These are phyloP conservation scores for Leptarthrus brevirostris DNA, from an alignment of 2,888 invertebrate species.

Conservation along the genomic window DNA sequence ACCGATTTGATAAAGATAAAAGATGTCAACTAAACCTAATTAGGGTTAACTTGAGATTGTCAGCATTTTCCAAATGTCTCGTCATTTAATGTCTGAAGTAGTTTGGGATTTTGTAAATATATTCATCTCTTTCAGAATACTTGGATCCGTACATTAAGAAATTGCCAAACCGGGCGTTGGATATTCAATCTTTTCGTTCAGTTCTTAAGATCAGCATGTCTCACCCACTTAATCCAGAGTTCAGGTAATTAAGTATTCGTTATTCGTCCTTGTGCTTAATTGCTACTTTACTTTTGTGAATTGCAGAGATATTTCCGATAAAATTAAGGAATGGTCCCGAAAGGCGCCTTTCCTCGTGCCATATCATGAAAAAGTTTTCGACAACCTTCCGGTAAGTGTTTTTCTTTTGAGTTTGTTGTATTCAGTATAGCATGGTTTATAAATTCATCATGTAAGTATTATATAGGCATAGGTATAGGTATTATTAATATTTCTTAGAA, in stretches of 20 bases:
- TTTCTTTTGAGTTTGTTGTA: not conserved
- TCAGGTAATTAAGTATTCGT: conserved; percentile 71
- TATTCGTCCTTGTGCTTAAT: too few relatives aligned
- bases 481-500: too few relatives aligned
- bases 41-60: too few relatives aligned
- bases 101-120: too few relatives aligned
- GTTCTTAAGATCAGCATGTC: conserved; percentile 84
- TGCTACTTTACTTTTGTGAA: conserved; percentile 16
- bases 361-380: conserved; percentile 79
- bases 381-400: conserved; percentile 72
- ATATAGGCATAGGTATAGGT: too few relatives aligned
- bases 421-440: not conserved
- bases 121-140: conserved; percentile 72
- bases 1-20: too few relatives aligned
- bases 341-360: conserved; percentile 82
- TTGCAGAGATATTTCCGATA: conserved; percentile 75
- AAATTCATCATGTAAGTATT: too few relatives aligned
- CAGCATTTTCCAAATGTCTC: too few relatives aligned
- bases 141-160: conserved; percentile 76
- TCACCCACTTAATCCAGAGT: conserved; percentile 79
- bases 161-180: conserved; percentile 69
- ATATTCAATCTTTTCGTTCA: conserved; percentile 79
- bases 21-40: too few relatives aligned
- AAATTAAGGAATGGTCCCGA: conserved; percentile 77
- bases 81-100: too few relatives aligned